phyloP scores from a whole-genome alignment of 1,140 invertebrate genomes.

The Vollenhovia emeryi region DNA sequence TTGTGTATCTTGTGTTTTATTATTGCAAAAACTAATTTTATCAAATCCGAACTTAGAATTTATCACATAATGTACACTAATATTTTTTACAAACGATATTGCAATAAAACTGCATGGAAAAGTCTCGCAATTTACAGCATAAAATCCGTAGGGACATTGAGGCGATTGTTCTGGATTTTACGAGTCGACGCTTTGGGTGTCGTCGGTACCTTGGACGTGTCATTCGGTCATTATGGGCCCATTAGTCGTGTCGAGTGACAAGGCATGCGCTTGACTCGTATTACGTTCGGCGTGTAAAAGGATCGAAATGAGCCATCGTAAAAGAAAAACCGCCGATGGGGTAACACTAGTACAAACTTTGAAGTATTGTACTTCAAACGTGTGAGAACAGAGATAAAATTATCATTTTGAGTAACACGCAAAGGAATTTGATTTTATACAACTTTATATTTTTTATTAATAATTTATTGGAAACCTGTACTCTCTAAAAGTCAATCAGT shows the following conservation, averaged over 20 bases:
- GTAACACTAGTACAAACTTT: neutral
- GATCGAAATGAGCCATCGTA: conserved; percentile 13
- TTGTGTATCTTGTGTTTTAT: no score
- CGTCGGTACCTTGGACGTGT: conserved; percentile 34
- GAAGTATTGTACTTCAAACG: neutral
- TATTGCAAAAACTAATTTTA: no score
- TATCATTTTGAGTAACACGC: neutral
- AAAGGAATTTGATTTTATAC: neutral
- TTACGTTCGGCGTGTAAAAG: conserved; percentile 44
- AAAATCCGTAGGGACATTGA: neutral
- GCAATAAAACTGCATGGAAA: no score
- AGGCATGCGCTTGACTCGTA: conserved; percentile 48
- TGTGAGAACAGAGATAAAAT: conserved; percentile 13
- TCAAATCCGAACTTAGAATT: no score
- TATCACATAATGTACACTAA: neutral
- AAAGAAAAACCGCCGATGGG: conserved; percentile 14
- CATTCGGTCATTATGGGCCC: conserved; percentile 68
- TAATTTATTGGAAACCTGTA: no score
- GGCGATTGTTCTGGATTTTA: conserved; percentile 4
- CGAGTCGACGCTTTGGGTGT: conserved; percentile 43
- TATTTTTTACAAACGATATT: neutral
- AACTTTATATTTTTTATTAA: neutral
- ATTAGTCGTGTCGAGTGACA: conserved; percentile 73
- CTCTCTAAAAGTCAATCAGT: no score
- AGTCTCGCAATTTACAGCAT: neutral